Base-by-base conservation (phyloP, 2,888 invertebrate genomes). In the Carterocephalus palaemon region DNA sequence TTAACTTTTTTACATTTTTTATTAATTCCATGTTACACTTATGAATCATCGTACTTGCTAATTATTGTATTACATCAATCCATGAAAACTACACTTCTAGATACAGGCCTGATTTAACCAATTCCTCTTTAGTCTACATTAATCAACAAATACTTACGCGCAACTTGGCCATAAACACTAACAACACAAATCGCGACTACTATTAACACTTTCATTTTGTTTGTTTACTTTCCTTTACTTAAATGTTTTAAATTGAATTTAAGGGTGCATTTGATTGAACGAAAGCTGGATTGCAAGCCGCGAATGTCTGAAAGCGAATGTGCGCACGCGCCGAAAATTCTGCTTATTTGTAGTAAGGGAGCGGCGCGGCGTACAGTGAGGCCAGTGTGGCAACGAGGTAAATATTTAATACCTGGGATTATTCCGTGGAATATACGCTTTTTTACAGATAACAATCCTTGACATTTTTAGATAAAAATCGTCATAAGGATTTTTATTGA, bases 131-230 rank as follows among this genome's bases (percentile, higher is more conserved):
- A 7, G 4, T 22, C n/a, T 13, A 15, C 4, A 4, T 28, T 1
- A 13, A 28, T 12, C n/a, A n/a, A n/a, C n/a, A n/a, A n/a, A n/a
- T n/a, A 82, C 85, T 81, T 64, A 85, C 85, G 84, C n/a, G 77
- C 64, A 32, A 78, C 71, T 71, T 72, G 76, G 36, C 75, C 75
- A 17, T 70, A 65, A 40, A 61, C 75, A 60, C 68, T 57, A 23
- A 64, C 59, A 47, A 60, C 64, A 65, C 70, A 73, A 15, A 74
- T 48, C 26, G 65, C 52, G 3, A 79, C 29, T 54, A 75, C 47
- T 34, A 75, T 31, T 9, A 75, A 47, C 67, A 75, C 67, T 67
- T 75, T 78, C 81, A 79, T 79, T 56, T 58, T 74, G 47, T 36
- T 42, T 46, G 34, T 16, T 39, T 33, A 46, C 15, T 31, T 16